These are phyloP conservation scores for Tangara arthus DNA, from an alignment of 2,797 vertebrate species.

Conservation along the genomic window DNA sequence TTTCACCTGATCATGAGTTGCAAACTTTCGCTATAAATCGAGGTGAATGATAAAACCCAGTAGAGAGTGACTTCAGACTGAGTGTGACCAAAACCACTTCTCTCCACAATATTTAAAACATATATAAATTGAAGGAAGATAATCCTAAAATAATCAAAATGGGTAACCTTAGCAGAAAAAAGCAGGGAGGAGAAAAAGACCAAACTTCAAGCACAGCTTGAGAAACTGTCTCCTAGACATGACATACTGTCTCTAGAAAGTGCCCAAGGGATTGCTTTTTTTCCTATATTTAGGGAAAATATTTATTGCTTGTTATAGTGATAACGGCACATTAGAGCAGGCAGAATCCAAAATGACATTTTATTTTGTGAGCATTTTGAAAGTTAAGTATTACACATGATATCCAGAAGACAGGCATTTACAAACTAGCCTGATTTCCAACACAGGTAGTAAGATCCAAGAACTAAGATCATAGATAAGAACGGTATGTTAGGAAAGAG, in stretches of 20 bases:
- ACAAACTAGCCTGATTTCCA: neutral
- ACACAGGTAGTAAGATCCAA: neutral
- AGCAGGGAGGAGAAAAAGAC: rapidly evolving
- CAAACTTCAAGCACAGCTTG: neutral
- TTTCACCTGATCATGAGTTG: rapidly evolving
- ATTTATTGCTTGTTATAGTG: neutral
- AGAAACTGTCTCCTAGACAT: neutral
- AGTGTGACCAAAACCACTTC: neutral
- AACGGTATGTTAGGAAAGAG: rapidly evolving
- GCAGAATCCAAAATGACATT: neutral
- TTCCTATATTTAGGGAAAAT: neutral
- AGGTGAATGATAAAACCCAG: neutral
- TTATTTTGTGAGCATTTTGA: neutral
- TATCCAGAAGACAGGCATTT: neutral
- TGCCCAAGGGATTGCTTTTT: neutral
- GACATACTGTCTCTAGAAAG: neutral
- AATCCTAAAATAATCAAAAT: neutral
- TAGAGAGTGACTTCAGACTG: neutral
- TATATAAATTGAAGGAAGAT: neutral
- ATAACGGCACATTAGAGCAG: neutral
- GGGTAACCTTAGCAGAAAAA: neutral
- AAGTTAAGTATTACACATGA: neutral
- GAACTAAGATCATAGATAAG: neutral
- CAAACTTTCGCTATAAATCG: neutral
- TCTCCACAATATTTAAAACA: neutral